These are phyloP conservation scores for Clivina fossor DNA, from an alignment of 2,888 invertebrate genomes.

Conservation along the genomic window DNA sequence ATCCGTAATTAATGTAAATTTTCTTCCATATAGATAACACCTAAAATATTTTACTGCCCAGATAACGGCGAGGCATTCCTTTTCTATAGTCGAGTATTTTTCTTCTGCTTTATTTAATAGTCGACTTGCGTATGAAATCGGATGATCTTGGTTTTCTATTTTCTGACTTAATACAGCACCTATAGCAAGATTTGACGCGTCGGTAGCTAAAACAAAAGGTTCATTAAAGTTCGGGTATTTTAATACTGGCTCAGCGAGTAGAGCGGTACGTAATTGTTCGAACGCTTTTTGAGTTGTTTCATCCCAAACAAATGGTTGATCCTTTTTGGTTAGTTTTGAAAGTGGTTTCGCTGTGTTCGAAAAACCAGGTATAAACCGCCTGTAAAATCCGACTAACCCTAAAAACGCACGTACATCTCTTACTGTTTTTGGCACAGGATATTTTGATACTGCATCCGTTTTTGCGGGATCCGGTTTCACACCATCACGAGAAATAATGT, in stretches of 20 bases:
- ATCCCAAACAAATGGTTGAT: conserved; percentile 4
- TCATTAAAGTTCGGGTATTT: conserved; percentile 12
- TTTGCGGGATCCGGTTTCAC: conserved; percentile 36
- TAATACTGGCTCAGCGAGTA: neutral
- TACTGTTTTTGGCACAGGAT: conserved; percentile 34
- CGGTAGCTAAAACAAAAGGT: conserved; percentile 18
- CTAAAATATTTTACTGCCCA: conserved; percentile 39
- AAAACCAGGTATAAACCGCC: conserved; percentile 37
- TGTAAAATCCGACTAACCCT: conserved; percentile 38
- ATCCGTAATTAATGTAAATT: conserved; percentile 41
- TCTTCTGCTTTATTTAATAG: conserved; percentile 35
- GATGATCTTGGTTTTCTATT: conserved; percentile 4
- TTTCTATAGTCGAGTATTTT: conserved; percentile 39
- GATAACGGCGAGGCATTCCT: conserved; percentile 40
- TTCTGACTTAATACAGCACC: conserved; percentile 14
- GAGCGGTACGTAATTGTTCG: neutral
- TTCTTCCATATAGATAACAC: conserved; percentile 40
- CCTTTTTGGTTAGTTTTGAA: conserved; percentile 12
- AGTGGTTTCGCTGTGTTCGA: conserved; percentile 36
- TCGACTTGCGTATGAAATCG: conserved; percentile 40
- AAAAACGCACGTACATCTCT: conserved; percentile 39
- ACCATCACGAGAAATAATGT: conserved; percentile 34
- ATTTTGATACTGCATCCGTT: conserved; percentile 29
- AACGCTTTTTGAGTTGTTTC: conserved; percentile 11
- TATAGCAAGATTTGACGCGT: conserved; percentile 8